phyloP scores from a whole-genome alignment of 2,888 invertebrate species.

The Diaphora mendica region DNA sequence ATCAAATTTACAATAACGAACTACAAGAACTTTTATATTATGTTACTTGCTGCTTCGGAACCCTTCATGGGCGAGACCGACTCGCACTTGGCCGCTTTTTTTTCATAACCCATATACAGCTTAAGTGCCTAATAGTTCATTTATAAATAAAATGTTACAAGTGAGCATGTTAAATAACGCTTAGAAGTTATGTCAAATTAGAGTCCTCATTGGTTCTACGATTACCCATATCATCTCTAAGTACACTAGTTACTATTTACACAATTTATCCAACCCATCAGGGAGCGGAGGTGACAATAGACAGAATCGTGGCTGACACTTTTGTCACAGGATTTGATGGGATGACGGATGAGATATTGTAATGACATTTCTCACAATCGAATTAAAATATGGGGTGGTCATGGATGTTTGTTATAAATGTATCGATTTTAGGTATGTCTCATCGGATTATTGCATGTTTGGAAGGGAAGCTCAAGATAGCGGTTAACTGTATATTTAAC shows the following conservation, averaged over 20 bases:
- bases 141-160: neutral
- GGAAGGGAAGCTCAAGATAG: neutral
- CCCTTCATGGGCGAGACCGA: too few relatives aligned
- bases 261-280: constrained; percentile 14
- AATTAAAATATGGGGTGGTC: constrained; percentile 31
- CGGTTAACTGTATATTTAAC: neutral
- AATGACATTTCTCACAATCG: constrained; percentile 62
- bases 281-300: constrained; percentile 21
- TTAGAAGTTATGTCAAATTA: neutral
- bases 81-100: neutral
- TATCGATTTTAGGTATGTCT: constrained; percentile 1
- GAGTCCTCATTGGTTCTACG: neutral
- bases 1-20: too few relatives aligned
- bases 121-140: neutral
- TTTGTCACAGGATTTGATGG: constrained; percentile 65
- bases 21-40: too few relatives aligned
- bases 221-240: neutral
- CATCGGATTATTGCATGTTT: constrained; percentile 8
- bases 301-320: constrained; percentile 55
- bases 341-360: constrained; percentile 68
- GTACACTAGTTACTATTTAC: constrained; percentile 7
- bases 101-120: neutral
- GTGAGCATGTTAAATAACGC: neutral
- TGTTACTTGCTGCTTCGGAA: too few relatives aligned
- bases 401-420: constrained; percentile 12